Conservation (phyloP, 1,140 invertebrate species). For the Caenorhabditis tropicalis region DNA sequence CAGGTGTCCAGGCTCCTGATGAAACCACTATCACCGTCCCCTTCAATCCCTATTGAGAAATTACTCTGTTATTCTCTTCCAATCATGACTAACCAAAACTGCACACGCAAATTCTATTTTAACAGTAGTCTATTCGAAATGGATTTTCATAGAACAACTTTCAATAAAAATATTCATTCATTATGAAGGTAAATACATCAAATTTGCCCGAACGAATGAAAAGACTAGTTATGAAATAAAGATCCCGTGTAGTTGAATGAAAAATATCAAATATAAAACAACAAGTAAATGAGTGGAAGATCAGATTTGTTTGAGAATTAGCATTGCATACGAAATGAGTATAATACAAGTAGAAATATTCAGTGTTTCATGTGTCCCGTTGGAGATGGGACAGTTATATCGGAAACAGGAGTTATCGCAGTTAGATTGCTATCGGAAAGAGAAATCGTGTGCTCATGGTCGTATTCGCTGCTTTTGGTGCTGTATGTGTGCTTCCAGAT, state of each 20-base stretch:
- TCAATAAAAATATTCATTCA: too few relatives aligned
- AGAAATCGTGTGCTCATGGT: conserved; percentile 2
- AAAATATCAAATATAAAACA: conserved; percentile 8
- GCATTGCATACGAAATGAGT: conserved; percentile 22
- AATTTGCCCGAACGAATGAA: not conserved
- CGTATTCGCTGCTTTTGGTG: conserved; percentile 41
- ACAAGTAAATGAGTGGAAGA: not conserved
- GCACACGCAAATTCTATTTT: too few relatives aligned
- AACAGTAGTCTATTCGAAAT: too few relatives aligned
- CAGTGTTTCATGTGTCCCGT: not conserved
- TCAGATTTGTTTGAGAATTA: conserved; percentile 9
- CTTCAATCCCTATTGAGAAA: too few relatives aligned
- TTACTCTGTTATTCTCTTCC: too few relatives aligned
- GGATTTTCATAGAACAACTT: too few relatives aligned
- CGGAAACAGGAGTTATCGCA: not conserved
- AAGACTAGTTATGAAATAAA: not conserved
- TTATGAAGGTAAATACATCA: too few relatives aligned
- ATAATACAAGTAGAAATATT: not conserved
- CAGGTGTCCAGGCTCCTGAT: too few relatives aligned
- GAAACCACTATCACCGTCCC: too few relatives aligned
- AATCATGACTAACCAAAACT: too few relatives aligned
- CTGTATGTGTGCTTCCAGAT: conserved; percentile 58
- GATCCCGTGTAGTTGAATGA: not conserved
- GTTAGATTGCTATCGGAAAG: conserved; percentile 14
- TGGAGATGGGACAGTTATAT: not conserved